phyloP scores from a whole-genome alignment of 2,888 invertebrate species.

The Microdon myrmicae region DNA sequence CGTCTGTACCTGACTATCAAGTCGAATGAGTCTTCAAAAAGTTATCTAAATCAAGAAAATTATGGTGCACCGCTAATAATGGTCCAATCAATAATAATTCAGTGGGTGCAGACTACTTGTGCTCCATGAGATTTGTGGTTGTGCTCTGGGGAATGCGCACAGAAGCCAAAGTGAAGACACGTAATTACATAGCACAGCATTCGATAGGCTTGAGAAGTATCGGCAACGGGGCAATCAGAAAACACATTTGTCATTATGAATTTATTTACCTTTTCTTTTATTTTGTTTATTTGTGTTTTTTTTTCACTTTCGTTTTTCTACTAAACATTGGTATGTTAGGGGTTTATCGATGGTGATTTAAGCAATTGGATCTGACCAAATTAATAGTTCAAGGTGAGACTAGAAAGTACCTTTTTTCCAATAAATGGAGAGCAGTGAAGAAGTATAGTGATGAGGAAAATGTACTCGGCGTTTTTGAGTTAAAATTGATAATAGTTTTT shows the following conservation, averaged over 20 bases:
- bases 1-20: constrained; percentile 36
- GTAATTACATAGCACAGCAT: constrained; percentile 18
- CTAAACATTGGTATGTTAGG: too few relatives aligned
- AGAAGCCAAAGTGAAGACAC: constrained; percentile 30
- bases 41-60: constrained; percentile 33
- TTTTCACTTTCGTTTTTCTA: too few relatives aligned
- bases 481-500: too few relatives aligned
- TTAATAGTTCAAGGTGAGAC: too few relatives aligned
- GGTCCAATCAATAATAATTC: constrained; percentile 37
- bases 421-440: too few relatives aligned
- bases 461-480: too few relatives aligned
- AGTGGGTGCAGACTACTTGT: constrained; percentile 24
- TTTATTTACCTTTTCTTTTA: background rate
- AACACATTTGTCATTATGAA: constrained; percentile 9
- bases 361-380: too few relatives aligned
- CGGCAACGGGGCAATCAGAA: background rate
- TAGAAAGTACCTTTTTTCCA: too few relatives aligned
- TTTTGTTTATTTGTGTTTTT: constrained; percentile 2
- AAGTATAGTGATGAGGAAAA: too few relatives aligned
- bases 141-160: constrained; percentile 15
- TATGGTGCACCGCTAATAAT: constrained; percentile 46
- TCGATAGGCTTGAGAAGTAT: constrained; percentile 12
- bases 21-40: constrained; percentile 41
- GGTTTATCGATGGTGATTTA: too few relatives aligned
- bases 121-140: constrained; percentile 16